Evolutionary conservation across 92 coral and sea anemone species (phyloP), one percentile per base, ranked within the genome.

Genomic region (Porites rus): DNA sequence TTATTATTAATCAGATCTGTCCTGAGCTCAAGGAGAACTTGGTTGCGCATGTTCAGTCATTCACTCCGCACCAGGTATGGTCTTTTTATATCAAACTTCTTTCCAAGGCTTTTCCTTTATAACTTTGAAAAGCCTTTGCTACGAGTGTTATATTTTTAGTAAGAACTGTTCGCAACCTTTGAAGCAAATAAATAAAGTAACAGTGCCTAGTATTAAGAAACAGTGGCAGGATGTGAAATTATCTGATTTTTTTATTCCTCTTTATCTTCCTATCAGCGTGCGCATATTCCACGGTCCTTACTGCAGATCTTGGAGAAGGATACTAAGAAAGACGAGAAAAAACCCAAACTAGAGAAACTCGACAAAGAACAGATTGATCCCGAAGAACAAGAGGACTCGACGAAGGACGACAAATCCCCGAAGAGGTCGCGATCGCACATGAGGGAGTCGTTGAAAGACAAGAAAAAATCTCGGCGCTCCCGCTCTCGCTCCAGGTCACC

Each of bases 51-150:
- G 99, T 97, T 20, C 97, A 97, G 79, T 96, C 96, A 16, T 97
- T 97, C 88, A 97, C 99, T 60, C 99, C 99, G 52, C 99, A 97
- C 80, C 99, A 97, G 98, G 99, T 97, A 76, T 79, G 81, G 80
- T 50, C 17, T 22, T 1, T 13, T 18, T 10, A 56, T 10, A 56
- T 56, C 16, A 3, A 38, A 38, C 6, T 38, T 3, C 46, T 38
- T 38, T 38, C 46, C 46, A 38, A 3, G 46, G 46, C 46, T 38
- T 38, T 38, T 38, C 46, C 46, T 0, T 38, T 38, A 38, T 38
- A 38, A 38, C 46, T 38, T 38, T 38, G 46, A 38, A 38, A 38
- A 38, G 46, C 46, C 46, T 38, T 38, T 0, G 46, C 46, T 38
- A 38, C 46, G 46, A 38, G 46, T 38, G 46, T 38, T 38, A 38